Conservation (phyloP, 2,888 invertebrate species). For the Xestia rhomboidea region DNA sequence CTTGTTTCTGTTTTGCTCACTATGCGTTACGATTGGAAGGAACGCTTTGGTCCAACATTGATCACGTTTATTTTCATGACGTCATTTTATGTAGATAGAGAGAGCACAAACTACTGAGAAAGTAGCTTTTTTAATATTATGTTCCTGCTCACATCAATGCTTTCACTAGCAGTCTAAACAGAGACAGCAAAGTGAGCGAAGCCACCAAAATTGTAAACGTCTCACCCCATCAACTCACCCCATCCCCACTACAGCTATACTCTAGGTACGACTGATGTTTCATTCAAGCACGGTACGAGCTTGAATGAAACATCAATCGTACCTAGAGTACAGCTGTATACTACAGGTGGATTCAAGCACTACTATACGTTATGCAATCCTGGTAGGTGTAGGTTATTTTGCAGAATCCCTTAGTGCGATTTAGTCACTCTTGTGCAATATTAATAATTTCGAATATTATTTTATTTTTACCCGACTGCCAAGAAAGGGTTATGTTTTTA, state of each 20-base stretch:
- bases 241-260: no score
- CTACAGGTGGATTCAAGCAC: background rate
- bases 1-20: no score
- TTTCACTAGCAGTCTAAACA: background rate
- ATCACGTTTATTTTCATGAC: background rate
- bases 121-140: background rate
- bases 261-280: no score
- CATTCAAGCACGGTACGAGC: background rate
- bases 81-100: background rate
- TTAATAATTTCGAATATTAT: no score
- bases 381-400: no score
- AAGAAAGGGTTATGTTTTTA: no score
- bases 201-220: background rate
- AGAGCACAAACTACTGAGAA: background rate
- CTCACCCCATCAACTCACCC: background rate
- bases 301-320: background rate
- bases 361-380: no score
- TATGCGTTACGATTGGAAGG: background rate
- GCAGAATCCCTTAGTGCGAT: no score
- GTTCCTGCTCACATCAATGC: background rate
- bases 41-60: background rate
- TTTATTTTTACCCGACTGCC: no score
- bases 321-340: background rate
- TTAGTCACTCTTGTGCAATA: background rate
- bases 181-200: background rate